Conservation (phyloP, 2,797 vertebrate genomes). For the Sebastes vulpes region DNA sequence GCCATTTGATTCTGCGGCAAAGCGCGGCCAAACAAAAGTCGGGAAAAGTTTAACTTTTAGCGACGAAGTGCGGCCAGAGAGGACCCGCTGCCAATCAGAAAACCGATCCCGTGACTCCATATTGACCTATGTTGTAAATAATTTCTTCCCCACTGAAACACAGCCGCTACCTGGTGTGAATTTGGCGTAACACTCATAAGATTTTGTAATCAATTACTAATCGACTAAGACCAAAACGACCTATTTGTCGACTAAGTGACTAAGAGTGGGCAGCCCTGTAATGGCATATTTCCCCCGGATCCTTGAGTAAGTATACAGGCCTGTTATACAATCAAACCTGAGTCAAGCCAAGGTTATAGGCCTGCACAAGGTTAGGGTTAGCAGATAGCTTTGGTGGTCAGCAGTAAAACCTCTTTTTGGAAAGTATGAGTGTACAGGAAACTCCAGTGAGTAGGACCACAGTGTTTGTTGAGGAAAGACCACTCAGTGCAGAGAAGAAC, state of each 20-base stretch:
- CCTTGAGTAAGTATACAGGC: neutral
- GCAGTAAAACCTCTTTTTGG: slow-evolving; percentile 33
- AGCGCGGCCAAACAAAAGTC: no score
- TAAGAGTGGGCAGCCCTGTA: neutral
- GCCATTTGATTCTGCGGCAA: no score
- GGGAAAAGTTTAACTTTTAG: no score
- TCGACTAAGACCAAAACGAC: neutral
- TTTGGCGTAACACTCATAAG: accelerated
- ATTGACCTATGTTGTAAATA: accelerated
- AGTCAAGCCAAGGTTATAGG: neutral
- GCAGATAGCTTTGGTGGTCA: slow-evolving; percentile 18
- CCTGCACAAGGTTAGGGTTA: slow-evolving; percentile 16
- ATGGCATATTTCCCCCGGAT: neutral
- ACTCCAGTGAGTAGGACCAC: slow-evolving; percentile 21
- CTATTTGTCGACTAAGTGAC: neutral
- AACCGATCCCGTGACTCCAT: accelerated
- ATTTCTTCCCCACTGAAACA: no score
- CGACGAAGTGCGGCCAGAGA: accelerated
- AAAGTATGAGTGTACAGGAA: slow-evolving; percentile 66
- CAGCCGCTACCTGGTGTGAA: no score
- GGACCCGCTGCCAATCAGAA: no score
- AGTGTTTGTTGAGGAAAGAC: slow-evolving; percentile 36
- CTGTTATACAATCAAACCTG: neutral
- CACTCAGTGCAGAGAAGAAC: slow-evolving; percentile 11
- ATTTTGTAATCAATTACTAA: no score